Base-by-base conservation (phyloP, 2,888 invertebrate species). In the Microctonus aethiopoides region DNA sequence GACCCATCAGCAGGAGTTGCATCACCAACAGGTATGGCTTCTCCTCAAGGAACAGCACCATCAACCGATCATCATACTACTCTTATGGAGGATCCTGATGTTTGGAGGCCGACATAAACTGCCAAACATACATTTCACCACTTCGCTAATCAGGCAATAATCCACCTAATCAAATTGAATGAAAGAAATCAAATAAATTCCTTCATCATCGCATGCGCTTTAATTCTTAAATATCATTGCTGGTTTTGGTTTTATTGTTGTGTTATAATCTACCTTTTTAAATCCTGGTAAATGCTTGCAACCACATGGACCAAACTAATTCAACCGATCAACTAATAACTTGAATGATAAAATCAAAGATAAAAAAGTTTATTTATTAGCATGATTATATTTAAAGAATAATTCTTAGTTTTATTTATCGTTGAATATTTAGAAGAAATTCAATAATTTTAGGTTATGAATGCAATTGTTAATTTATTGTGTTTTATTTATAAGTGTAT, bases 21-120 rank as follows among this genome's bases (percentile, higher is more conserved):
- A 80, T 91, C 92, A 75, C 91, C 91, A 71, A 87, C 89, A 75
- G 91, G 90, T 82, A 91, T 70, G 16, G 81, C 84, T 77, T 89
- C 89, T 83, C 91, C 91, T 78, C 91, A 90, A 84, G 88, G 88
- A 73, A 87, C 88, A 67, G 89, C 89, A 70, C 88, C 91, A 80
- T 88, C 89, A 80, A 90, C 91, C 86, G 92, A 92, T 88, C 92
- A 92, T 81, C 92, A 91, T 89, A 92, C 93, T 84, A 95, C 95
- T 74, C 91, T 95, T 81, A 95, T 95, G 95, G 95, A 95, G 89
- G 95, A 95, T 89, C 95, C 95, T 74, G 95, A 95, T 89, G 94
- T 95, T 84, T 95, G 95, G 95, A 94, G 95, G 88, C 95, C 95
- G 84, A 95, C 95, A 91, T 95, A 95, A 93, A 90, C 89, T 79